Evolutionary conservation across 2,113 vertebrate genomes (phyloP).

Genomic region (Toxotes chatareus): DNA sequence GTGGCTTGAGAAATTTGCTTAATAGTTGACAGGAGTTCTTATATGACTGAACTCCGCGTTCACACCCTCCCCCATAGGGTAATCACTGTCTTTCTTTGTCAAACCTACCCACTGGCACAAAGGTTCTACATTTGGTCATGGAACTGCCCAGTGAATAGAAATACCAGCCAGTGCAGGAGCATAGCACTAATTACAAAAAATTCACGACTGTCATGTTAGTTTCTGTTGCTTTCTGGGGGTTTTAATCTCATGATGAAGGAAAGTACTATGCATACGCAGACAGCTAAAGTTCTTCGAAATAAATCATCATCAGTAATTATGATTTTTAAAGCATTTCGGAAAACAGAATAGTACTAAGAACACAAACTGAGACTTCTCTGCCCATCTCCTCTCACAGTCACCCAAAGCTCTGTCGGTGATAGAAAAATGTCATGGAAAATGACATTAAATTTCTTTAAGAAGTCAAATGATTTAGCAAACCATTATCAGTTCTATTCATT

Average conservation of each 20-base stretch:
- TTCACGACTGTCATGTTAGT: not conserved
- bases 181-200: not conserved
- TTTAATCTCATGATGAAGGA: not conserved
- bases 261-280: not conserved
- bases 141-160: not conserved
- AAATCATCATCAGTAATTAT: not conserved
- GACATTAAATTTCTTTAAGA: not conserved
- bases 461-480: not conserved
- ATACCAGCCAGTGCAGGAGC: conserved; percentile 6
- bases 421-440: not conserved
- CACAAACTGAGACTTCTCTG: not conserved
- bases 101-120: not conserved
- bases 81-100: not conserved
- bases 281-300: conserved; percentile 18
- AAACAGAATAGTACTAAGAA: not conserved
- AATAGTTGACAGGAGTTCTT: not conserved
- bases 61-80: not conserved
- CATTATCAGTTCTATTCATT: not conserved
- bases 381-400: not conserved
- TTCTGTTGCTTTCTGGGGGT: not conserved
- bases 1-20: not conserved
- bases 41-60: conserved; percentile 12
- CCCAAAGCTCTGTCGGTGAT: not conserved
- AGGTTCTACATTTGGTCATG: conserved; percentile 10
- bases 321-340: not conserved